These are phyloP conservation scores for Zaprionus nigranus DNA, from an alignment of 1,140 invertebrate genomes.

Conservation along the genomic window DNA sequence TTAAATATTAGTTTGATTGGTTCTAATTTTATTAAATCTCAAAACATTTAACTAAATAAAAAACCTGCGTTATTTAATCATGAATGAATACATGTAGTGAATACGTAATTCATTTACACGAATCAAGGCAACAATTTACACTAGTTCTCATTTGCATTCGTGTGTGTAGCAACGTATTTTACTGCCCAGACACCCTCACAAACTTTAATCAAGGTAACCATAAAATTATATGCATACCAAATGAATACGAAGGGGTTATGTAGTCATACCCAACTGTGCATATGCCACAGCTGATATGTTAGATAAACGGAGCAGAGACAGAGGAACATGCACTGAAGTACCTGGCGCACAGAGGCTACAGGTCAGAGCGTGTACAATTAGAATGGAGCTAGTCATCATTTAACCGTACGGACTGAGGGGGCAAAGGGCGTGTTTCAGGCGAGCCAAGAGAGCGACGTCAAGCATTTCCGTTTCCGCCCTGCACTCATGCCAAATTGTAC, in stretches of 20 bases:
- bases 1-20: background rate
- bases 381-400: constrained; percentile 17
- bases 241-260: constrained; percentile 4
- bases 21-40: background rate
- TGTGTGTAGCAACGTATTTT: background rate
- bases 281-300: constrained; percentile 19
- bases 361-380: constrained; percentile 24
- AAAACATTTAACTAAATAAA: background rate
- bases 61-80: background rate
- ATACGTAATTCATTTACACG: background rate
- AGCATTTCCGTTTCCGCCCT: constrained; percentile 50
- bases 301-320: constrained; percentile 9
- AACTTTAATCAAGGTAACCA: constrained; percentile 18
- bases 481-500: constrained; percentile 49
- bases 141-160: background rate
- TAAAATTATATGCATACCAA: constrained; percentile 29
- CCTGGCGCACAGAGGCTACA: constrained; percentile 6
- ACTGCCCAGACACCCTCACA: constrained; percentile 6
- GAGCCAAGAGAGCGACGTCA: background rate
- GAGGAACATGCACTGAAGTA: background rate
- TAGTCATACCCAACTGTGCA: constrained; percentile 1
- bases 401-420: background rate
- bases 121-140: constrained; percentile 8
- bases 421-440: background rate
- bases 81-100: background rate